Evolutionary conservation across 2,113 vertebrate species (phyloP).

Genomic region (Ifrita kowaldi): DNA sequence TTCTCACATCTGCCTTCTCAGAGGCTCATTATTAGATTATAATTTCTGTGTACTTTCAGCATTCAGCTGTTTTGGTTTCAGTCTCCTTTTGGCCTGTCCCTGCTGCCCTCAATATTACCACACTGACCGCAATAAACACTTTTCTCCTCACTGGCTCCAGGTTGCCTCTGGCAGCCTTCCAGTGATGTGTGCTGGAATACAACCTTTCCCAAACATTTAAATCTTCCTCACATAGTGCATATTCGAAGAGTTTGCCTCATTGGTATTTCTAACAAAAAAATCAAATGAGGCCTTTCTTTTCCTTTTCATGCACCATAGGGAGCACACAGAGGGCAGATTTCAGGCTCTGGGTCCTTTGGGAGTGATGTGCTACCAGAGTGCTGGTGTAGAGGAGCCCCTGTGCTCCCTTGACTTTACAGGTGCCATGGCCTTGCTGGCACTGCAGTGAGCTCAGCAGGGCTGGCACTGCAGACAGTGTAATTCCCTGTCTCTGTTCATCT

Average conservation of each 20-base stretch:
- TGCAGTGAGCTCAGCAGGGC: neutral
- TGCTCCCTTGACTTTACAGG: neutral
- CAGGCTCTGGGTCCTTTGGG: neutral
- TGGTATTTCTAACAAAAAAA: neutral
- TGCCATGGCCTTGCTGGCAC: neutral
- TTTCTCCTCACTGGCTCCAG: neutral
- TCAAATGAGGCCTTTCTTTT: neutral
- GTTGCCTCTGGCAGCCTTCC: conserved; percentile 36
- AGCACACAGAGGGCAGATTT: neutral
- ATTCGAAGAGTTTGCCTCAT: neutral
- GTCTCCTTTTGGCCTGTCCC: neutral
- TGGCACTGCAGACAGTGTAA: neutral
- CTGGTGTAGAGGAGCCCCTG: neutral
- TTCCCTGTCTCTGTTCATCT: neutral
- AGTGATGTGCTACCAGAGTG: accelerated
- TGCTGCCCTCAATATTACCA: conserved; percentile 7
- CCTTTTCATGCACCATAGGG: neutral
- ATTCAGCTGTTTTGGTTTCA: neutral
- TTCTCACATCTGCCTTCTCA: neutral
- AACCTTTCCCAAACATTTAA: neutral
- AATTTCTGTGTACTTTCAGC: neutral
- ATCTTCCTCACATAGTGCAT: neutral
- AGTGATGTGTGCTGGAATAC: neutral
- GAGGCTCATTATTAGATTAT: neutral
- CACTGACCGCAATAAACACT: conserved; percentile 25